A percentile compares a stretch with the other conserved stretches of the same genome.
Evolutionary conservation across 30 jellyfish, hydroid and myxozoan species (phyloP).

Genomic region (Mastigias papua): DNA sequence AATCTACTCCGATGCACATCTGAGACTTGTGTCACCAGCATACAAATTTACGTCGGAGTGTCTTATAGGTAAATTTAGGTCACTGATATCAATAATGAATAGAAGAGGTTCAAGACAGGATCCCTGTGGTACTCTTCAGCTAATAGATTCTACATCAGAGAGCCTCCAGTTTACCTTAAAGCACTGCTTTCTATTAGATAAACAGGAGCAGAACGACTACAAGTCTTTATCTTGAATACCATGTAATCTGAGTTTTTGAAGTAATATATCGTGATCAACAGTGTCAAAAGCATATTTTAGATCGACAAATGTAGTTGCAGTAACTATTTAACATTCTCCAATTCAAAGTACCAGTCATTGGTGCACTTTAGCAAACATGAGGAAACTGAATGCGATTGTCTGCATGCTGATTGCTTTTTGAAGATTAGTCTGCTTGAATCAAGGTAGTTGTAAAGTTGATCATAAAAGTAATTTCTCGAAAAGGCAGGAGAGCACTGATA

Average conservation of each 20-base stretch:
- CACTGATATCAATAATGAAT: too few species aligned
- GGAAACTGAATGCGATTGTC: slow-evolving; percentile 4
- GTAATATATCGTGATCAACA: too few species aligned
- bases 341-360: too few species aligned
- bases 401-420: slow-evolving; percentile 8
- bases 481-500: not conserved
- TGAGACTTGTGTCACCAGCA: not conserved
- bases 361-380: too few species aligned
- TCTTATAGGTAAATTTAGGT: not conserved
- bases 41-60: slow-evolving; percentile 12
- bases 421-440: not conserved
- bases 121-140: too few species aligned
- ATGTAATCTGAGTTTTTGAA: not conserved
- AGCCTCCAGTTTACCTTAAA: not conserved
- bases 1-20: slow-evolving; percentile 4
- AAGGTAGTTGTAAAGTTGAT: not conserved
- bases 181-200: slow-evolving; percentile 4
- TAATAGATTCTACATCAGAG: too few species aligned
- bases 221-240: not conserved
- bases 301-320: slow-evolving; percentile 24
- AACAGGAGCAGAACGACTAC: slow-evolving; percentile 15
- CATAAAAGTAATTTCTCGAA: not conserved
- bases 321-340: slow-evolving; percentile 23
- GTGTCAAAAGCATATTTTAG: too few species aligned
- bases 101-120: too few species aligned